These are phyloP conservation scores for Pseudococcus jackbeardsleyi DNA, from an alignment of 2,888 invertebrate genomes.

Conservation along the genomic window DNA sequence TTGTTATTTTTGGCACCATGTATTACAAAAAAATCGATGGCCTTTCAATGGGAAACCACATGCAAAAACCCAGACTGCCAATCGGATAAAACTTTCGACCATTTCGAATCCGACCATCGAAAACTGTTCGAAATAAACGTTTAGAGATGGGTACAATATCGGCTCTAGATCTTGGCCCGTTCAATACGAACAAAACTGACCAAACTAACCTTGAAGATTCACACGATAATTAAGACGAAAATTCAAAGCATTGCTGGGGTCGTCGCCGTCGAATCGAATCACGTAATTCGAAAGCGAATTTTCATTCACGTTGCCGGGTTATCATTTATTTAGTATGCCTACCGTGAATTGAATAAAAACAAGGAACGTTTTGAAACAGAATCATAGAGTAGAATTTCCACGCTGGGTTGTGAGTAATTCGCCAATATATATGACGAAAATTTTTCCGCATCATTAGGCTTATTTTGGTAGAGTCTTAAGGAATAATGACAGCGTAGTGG, in stretches of 20 bases:
- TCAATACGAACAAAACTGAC: neutral
- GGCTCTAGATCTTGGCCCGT: neutral
- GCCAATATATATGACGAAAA: slow-evolving; percentile 22
- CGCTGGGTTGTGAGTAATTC: slow-evolving; percentile 3
- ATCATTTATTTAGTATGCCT: neutral
- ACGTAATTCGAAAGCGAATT: slow-evolving; percentile 49
- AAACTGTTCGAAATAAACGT: neutral
- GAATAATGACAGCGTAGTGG: neutral
- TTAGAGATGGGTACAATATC: neutral
- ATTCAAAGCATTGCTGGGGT: slow-evolving; percentile 16
- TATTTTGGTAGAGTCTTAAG: slow-evolving; percentile 19
- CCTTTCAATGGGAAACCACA: neutral
- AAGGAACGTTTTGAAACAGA: neutral
- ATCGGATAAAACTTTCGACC: slow-evolving; percentile 31
- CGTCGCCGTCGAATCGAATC: slow-evolving; percentile 43
- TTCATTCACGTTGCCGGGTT: neutral
- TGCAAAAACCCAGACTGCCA: neutral
- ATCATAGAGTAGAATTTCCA: neutral
- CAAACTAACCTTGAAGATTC: slow-evolving; percentile 50
- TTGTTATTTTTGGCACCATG: neutral
- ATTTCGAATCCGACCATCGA: slow-evolving; percentile 13
- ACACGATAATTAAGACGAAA: slow-evolving; percentile 46
- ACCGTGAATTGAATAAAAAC: neutral
- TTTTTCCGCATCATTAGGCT: slow-evolving; percentile 40
- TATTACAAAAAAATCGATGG: neutral